Base-by-base conservation (phyloP, 35 echinoderm and acorn worm species). In the Lytechinus pictus region DNA sequence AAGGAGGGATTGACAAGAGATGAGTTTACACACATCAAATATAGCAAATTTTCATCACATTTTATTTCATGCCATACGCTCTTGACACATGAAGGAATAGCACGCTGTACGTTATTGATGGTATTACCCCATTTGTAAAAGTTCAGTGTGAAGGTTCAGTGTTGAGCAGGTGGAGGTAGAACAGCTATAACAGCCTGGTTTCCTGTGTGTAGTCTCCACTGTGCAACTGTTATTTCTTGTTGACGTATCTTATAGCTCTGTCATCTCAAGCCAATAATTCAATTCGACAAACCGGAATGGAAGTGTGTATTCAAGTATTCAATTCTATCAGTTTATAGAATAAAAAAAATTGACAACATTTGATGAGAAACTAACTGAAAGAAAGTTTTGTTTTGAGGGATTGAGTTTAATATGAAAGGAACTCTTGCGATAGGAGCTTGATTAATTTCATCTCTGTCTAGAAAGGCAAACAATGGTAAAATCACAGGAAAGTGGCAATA, bases 101-200 rank as follows among this genome's bases (percentile, higher is more conserved):
- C 16, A 7, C 21, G 66, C 16, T 19, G 66, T 79, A 24, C n/a
- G n/a, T 79, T 24, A 79, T 10, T 7, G 19, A 79, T 79, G 66
- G 66, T 79, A 79, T 79, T 4, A 7, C 66, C 66, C 66, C 4
- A 8, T 79, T 58, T 79, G 66, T 79, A 24, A 79, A 79, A 79
- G 66, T 79, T 79, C 66, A 79, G 66, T 79, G 19, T 79, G 66
- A 79, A 79, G 66, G 66, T 79, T 79, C 66, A 79, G 66, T n/a
- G 66, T 79, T 79, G 66, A 79, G 66, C 66, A 79, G 66, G 66
- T 79, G 66, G 12, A 79, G 66, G 24, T 79, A 24, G 66, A 79
- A 79, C 66, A 79, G 66, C 66, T 79, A 16, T 24, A 79, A 79
- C 66, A 79, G 66, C 19, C 66, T 7, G 3, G 66, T 79, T 79